Conservation (phyloP, 2,797 vertebrate genomes). For the Spheniscus humboldti region DNA sequence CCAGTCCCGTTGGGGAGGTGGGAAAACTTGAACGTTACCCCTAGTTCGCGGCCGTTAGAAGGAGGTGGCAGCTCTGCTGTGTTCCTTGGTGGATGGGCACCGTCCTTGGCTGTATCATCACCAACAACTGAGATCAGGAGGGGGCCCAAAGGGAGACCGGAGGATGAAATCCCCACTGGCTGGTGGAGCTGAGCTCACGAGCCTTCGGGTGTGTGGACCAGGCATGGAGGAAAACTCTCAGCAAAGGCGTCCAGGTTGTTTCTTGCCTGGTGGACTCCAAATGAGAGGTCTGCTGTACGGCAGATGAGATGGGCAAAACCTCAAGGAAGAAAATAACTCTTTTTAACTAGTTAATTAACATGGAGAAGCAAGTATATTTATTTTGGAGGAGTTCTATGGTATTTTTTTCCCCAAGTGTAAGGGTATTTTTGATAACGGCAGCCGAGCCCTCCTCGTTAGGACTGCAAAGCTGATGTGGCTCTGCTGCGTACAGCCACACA, state of each 20-base stretch:
- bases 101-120: not conserved
- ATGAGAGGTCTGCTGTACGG: not conserved
- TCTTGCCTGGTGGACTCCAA: not conserved
- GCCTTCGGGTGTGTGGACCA: not conserved
- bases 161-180: not conserved
- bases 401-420: fast-evolving
- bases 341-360: not conserved
- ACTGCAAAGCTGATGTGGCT: fast-evolving
- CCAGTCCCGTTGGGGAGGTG: fast-evolving
- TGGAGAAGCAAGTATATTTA: not conserved
- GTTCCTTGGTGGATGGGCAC: not conserved
- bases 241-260: not conserved
- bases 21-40: not conserved
- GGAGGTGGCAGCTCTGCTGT: not conserved
- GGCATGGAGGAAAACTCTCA: not conserved
- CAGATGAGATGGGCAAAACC: not conserved
- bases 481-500: fast-evolving
- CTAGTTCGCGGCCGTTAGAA: fast-evolving
- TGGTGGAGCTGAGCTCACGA: not conserved
- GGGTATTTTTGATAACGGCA: not conserved
- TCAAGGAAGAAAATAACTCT: not conserved
- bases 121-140: not conserved
- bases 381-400: not conserved
- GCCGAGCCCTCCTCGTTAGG: fast-evolving
- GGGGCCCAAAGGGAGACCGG: not conserved